Evolutionary conservation across 2,888 invertebrate genomes (phyloP).

Genomic region (Volucella inflata): DNA sequence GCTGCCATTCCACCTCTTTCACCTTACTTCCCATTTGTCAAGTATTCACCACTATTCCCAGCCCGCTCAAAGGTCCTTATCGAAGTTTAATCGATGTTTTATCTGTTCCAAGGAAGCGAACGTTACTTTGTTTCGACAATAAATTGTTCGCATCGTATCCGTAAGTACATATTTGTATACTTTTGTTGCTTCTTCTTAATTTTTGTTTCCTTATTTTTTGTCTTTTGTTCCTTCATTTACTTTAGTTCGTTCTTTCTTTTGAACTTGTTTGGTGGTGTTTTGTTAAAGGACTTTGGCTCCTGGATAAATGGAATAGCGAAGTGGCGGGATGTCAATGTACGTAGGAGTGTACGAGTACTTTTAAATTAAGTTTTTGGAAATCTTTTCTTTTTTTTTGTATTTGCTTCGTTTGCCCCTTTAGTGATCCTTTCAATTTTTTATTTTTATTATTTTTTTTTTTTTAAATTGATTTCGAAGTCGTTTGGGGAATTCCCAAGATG

Average conservation of each 20-base stretch:
- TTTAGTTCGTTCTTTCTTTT: conserved; percentile 39
- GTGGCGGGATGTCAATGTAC: conserved; percentile 12
- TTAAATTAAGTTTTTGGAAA: conserved; percentile 68
- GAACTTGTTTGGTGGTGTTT: neutral
- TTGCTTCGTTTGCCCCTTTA: conserved; percentile 34
- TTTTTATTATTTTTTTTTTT: conserved; percentile 67
- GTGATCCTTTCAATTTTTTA: conserved; percentile 67
- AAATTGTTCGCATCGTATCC: conserved; percentile 69
- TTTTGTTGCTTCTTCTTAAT: conserved; percentile 58
- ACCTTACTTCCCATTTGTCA: conserved; percentile 35
- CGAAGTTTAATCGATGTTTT: conserved; percentile 78
- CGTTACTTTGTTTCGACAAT: conserved; percentile 66
- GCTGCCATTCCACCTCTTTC: conserved; percentile 10
- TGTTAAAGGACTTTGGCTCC: conserved; percentile 24
- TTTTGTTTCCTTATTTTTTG: conserved; percentile 41
- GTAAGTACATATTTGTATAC: conserved; percentile 70
- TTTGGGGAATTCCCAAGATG: conserved; percentile 65
- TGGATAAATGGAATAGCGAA: neutral
- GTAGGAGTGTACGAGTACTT: conserved; percentile 65
- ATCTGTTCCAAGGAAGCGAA: conserved; percentile 75
- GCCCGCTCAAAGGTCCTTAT: conserved; percentile 67
- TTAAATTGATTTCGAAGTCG: conserved; percentile 70
- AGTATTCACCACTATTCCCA: conserved; percentile 1
- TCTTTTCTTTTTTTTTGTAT: conserved; percentile 3
- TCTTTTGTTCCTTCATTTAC: conserved; percentile 2